Evolutionary conservation across 2,888 invertebrate genomes (phyloP), one percentile per base, ranked within the genome.

Genomic region (Euspilapteryx auroguttella): DNA sequence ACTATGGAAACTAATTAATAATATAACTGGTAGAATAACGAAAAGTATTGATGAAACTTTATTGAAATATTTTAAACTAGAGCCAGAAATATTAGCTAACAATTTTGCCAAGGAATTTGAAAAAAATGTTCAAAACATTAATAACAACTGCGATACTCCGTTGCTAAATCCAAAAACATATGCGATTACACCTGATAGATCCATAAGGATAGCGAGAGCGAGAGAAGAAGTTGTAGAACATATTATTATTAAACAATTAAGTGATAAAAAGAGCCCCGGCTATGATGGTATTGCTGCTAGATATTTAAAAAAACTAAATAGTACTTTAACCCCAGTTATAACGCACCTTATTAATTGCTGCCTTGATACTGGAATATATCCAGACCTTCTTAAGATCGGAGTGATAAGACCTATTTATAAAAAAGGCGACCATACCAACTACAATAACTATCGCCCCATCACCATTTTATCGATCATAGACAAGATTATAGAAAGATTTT

Each of bases 151-250:
- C 11, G 10, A 25, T 6, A 15, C n/a, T 15, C 8, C 10, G 11
- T n/a, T n/a, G n/a, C n/a, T n/a, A n/a, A n/a, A n/a, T n/a, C n/a
- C n/a, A n/a, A n/a, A n/a, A n/a, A n/a, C 14, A 9, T 14, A 25
- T 5, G 1, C 48, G 50, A 56, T 56, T 42, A 49, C 36, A 44
- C 45, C 42, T 31, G 36, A 34, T 32, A 41, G 45, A 47, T 44
- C 42, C 44, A 48, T 47, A 47, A 46, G 49, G 55, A 24, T 31
- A 23, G 10, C 9, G 26, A 32, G 30, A 22, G 30, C 27, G 27
- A 30, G 6, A 10, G 9, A 21, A 6, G 12, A 25, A 4, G 17
- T 11, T 5, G 14, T 31, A 10, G 8, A 12, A 2, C n/a, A n/a
- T n/a, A 24, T 10, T 12, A 30, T 34, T 8, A 29, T 32, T 8